Conservation (phyloP, 2,888 invertebrate genomes). For the Blastobasis adustella region DNA sequence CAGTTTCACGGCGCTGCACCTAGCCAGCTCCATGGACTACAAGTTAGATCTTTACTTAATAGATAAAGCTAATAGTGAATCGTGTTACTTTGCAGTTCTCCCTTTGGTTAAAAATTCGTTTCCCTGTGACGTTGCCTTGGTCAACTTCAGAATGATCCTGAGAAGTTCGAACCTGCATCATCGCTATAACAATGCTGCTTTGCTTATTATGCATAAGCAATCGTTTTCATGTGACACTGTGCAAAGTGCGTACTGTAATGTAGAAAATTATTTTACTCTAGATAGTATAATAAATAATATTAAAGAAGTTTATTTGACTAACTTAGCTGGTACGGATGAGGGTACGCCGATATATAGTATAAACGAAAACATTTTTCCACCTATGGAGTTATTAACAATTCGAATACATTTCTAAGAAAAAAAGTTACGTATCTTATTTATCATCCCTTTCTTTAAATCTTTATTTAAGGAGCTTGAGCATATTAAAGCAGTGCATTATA, state of each 20-base stretch:
- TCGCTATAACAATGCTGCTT: conserved; percentile 29
- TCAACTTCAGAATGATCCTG: conserved; percentile 44
- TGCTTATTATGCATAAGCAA: conserved; percentile 48
- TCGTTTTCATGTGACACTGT: conserved; percentile 43
- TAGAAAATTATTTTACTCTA: conserved; percentile 34
- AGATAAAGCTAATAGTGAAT: conserved; percentile 30
- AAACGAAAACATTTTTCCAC: conserved; percentile 39
- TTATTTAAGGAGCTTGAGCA: too few species aligned
- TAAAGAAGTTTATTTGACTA: conserved; percentile 43
- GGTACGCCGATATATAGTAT: conserved; percentile 32
- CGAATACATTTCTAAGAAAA: conserved; percentile 37
- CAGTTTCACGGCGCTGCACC: conserved; percentile 40
- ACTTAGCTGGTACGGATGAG: conserved; percentile 50
- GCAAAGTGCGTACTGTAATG: conserved; percentile 32
- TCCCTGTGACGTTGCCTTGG: conserved; percentile 52
- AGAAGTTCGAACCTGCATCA: conserved; percentile 21
- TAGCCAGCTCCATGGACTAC: conserved; percentile 40
- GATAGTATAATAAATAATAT: conserved; percentile 42
- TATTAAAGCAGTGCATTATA: too few species aligned
- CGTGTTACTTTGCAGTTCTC: conserved; percentile 42
- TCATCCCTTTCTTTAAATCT: too few species aligned
- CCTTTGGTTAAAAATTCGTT: conserved; percentile 49
- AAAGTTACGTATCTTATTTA: too few species aligned
- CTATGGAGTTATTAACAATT: conserved; percentile 51
- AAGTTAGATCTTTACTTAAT: conserved; percentile 45